Conservation (phyloP, 2,797 vertebrate species). For the Serranus cabrilla region DNA sequence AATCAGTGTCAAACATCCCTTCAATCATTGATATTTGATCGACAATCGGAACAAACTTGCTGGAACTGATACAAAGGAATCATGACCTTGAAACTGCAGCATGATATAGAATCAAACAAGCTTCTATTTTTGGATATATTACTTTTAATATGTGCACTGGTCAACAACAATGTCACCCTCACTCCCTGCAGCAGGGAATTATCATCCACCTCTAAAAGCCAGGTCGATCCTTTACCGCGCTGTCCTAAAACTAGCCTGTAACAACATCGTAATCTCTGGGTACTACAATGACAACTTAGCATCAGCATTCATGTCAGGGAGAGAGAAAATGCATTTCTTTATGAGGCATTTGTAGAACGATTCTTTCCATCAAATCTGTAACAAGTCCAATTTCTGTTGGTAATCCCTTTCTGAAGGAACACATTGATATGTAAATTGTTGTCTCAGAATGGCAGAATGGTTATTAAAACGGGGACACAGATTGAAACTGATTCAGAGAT, state of each 20-base stretch:
- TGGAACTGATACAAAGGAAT: too few species aligned
- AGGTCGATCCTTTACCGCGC: neutral
- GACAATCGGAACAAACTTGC: too few species aligned
- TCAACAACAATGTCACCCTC: neutral
- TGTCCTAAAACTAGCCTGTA: neutral
- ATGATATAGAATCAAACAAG: neutral
- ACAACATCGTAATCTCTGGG: slow-evolving; percentile 11
- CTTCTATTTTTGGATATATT: neutral
- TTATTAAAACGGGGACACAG: slow-evolving; percentile 65
- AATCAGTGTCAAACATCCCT: too few species aligned
- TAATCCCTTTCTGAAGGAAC: slow-evolving; percentile 70
- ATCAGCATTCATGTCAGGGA: slow-evolving; percentile 62
- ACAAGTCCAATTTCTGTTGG: slow-evolving; percentile 73
- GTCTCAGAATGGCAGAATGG: slow-evolving; percentile 62
- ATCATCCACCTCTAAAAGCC: neutral
- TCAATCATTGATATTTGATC: too few species aligned
- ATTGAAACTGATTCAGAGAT: slow-evolving; percentile 63
- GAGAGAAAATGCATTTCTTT: slow-evolving; percentile 45
- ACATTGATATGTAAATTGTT: slow-evolving; percentile 79
- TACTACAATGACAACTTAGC: slow-evolving; percentile 9
- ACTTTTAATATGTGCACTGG: neutral
- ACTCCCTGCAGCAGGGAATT: neutral
- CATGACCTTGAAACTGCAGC: too few species aligned
- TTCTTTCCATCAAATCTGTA: slow-evolving; percentile 68
- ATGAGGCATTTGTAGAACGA: slow-evolving; percentile 60